Percentiles rank a stretch among this genome's conserved stretches.
These are phyloP conservation scores for Pantherophis alleghaniensis DNA, from an alignment of 2,797 vertebrate genomes.

Conservation along the genomic window DNA sequence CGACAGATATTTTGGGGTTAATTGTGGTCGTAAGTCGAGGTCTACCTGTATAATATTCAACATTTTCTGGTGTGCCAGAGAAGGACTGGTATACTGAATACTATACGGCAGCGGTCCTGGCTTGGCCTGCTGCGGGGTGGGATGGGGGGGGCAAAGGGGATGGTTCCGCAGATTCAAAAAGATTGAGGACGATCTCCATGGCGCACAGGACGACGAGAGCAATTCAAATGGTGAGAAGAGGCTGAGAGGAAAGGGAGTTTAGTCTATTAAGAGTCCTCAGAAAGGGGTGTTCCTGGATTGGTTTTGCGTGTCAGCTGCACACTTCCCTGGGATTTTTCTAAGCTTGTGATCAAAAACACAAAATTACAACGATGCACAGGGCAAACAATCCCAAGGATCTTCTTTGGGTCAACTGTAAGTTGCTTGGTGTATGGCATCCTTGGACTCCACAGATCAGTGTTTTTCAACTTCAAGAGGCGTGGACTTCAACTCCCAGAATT, in stretches of 20 bases:
- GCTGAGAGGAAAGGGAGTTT: not conserved
- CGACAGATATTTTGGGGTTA: not conserved
- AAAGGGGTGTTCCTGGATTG: not conserved
- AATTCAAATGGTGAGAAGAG: not conserved
- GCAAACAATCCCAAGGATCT: not conserved
- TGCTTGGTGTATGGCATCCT: not conserved
- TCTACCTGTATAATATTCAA: not conserved
- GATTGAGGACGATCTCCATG: too few species aligned
- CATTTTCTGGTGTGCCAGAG: not conserved
- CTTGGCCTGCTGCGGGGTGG: accelerated
- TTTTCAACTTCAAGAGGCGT: not conserved
- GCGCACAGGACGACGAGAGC: not conserved
- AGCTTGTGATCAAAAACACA: not conserved
- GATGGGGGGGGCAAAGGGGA: accelerated
- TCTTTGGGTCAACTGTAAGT: not conserved
- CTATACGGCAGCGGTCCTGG: accelerated
- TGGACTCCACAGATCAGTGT: not conserved
- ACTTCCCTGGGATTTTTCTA: not conserved
- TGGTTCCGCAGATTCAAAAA: not conserved
- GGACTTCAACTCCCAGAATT: not conserved
- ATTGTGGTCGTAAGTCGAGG: not conserved
- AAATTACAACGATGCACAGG: not conserved
- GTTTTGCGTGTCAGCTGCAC: not conserved
- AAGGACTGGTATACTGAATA: not conserved
- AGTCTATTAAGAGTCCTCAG: not conserved